Conservation (phyloP, 64 coral and sea anemone species). For the Pachyseris speciosa region DNA sequence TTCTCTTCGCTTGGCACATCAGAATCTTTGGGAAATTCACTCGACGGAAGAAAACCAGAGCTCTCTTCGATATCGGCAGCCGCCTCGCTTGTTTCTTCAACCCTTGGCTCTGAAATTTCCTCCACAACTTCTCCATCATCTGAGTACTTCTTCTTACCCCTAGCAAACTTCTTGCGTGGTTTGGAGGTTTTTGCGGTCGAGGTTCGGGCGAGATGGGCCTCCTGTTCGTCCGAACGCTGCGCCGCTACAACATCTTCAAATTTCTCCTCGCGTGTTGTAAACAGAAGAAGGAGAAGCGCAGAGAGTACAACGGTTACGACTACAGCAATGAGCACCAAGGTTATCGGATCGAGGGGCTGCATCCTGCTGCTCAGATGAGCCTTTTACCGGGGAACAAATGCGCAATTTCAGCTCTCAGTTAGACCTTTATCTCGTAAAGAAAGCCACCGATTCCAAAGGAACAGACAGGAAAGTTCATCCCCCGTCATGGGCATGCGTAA, state of each 20-base stretch:
- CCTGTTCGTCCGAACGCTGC: constrained; percentile 51
- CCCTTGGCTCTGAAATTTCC: background rate
- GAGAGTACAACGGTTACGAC: constrained; percentile 39
- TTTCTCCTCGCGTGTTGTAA: constrained; percentile 60
- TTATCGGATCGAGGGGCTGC: constrained; percentile 58
- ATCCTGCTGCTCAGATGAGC: constrained; percentile 41
- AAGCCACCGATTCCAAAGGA: background rate
- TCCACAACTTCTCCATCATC: constrained; percentile 47
- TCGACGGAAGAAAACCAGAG: background rate
- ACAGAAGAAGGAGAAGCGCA: constrained; percentile 45
- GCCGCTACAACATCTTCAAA: constrained; percentile 64
- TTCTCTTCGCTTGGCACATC: background rate
- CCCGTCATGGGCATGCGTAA: background rate
- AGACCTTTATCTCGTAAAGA: background rate
- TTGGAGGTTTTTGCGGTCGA: constrained; percentile 43
- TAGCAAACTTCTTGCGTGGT: constrained; percentile 10
- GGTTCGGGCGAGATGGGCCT: constrained; percentile 25
- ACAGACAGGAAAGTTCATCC: background rate
- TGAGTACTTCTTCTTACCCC: constrained; percentile 63
- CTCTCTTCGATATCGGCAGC: background rate
- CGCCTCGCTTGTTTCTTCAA: constrained; percentile 1
- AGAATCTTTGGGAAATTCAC: constrained; percentile 5
- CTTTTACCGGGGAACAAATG: background rate
- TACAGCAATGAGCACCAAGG: constrained; percentile 34
- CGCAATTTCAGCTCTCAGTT: background rate